Evolutionary conservation across 2,113 vertebrate genomes (phyloP), one percentile per base, ranked within the genome.

Genomic region (Pseudorectes ferrugineus): DNA sequence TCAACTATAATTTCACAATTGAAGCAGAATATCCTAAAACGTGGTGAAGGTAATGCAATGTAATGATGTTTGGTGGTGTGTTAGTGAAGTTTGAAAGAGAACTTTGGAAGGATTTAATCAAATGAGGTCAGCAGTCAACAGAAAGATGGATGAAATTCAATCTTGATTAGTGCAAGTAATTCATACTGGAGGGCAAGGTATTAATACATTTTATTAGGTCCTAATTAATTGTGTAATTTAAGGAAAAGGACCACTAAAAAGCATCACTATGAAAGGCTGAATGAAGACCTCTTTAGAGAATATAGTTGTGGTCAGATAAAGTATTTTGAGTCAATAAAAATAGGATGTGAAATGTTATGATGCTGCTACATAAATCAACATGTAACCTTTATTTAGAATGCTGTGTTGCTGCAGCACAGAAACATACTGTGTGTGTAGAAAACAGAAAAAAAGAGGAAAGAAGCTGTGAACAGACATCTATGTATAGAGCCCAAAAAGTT

Each of bases 151-250:
- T 97, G 85, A 96, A 96, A 93, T 93, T 93, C 71, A 48, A 7
- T 90, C 82, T 63, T 89, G 67, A 96, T 94, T 90, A 92, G 85
- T 90, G 89, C 75, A 74, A 90, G 71, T 86, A 94, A 86, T 92
- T 94, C 85, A 74, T 89, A 71, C 29, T 62, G 36, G 82, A 89
- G 67, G 55, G 89, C 35, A 77, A 87, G 92, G 55, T 80, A 85
- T 83, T 77, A 87, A 88, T 94, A 70, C 73, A 85, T 78, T 89
- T 94, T 95, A 93, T 70, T 91, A 67, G 81, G n/a, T 95, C 59
- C 28, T 96, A 95, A 94, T 96, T 96, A 97, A 96, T 88, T 92
- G 59, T 59, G 51, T 88, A 80, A 90, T 88, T 92, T 96, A 82
- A 88, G 63, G 75, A 79, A 85, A 92, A 90, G n/a, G 63, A 88